These are phyloP conservation scores for Meteorus sp. DNA, from an alignment of 1,140 invertebrate genomes.

Conservation along the genomic window DNA sequence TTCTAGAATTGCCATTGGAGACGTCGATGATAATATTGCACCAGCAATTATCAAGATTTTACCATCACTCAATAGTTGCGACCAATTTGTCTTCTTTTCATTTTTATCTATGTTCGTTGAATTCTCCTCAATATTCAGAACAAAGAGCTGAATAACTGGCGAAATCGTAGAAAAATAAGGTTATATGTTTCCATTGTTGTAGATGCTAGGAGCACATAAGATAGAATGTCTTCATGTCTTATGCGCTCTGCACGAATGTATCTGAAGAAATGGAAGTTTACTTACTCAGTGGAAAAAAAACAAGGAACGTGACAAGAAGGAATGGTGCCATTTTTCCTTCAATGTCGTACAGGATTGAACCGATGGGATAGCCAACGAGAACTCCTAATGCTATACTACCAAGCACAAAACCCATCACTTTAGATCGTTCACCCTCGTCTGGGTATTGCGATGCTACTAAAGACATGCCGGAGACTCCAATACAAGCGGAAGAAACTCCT, in stretches of 20 bases:
- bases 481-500: constrained; percentile 82
- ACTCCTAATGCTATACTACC: constrained; percentile 81
- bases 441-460: constrained; percentile 63
- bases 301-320: constrained; percentile 66
- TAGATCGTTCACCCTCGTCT: constrained; percentile 65
- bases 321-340: constrained; percentile 76
- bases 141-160: constrained; percentile 40
- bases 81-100: constrained; percentile 56
- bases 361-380: constrained; percentile 77
- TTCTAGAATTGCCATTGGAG: constrained; percentile 78
- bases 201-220: too few species aligned
- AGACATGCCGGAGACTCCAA: constrained; percentile 75
- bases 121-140: constrained; percentile 27
- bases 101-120: constrained; percentile 30
- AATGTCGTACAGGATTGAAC: constrained; percentile 74
- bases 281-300: constrained; percentile 64
- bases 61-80: constrained; percentile 61
- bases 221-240: too few species aligned
- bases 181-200: neutral
- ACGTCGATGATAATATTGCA: constrained; percentile 75
- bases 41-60: constrained; percentile 66
- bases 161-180: neutral
- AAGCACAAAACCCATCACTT: constrained; percentile 75
- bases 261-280: constrained; percentile 17
- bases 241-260: neutral